Evolutionary conservation across 2,888 invertebrate species (phyloP), one percentile per base, ranked within the genome.

Genomic region (Drosophila monieri): DNA sequence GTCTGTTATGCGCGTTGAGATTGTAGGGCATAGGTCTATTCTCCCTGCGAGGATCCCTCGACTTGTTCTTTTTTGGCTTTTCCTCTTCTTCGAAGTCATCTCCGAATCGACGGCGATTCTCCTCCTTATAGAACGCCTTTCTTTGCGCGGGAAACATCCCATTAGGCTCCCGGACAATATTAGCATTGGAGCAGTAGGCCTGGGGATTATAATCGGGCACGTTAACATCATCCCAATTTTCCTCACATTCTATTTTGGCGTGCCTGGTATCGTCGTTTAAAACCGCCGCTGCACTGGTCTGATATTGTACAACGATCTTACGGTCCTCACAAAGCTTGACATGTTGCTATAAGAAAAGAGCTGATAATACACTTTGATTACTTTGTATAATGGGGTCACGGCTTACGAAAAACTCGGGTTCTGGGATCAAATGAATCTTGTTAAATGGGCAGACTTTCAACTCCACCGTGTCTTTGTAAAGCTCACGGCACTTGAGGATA

Each of bases 361-460:
- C 21, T 14, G 1, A 18, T 12, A 12, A 8, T 8, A 15, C 3
- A 6, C 4, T 9, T 1, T 23, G n/a, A 1, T 0, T 8, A 1
- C 15, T 49, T 5, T 25, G 0, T 3, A 1, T 0, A 8, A 41
- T 18, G 3, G 8, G 10, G 18, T 18, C 18, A 67, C 21, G 21
- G 21, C 80, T 78, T 69, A 81, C 81, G 21, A 59, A 46, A 39
- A 61, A 80, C 59, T 94, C 94, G 0, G 92, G 92, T 44, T 93
- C 93, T 0, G 93, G 92, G 0, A 94, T 80, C 0, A 93, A 77
- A 64, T 94, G 94, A 0, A 92, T 92, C 0, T 92, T 84, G 48
- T 94, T 94, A 41, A 94, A 94, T 0, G 94, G 94, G 62, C 94
- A 94, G 3, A 92, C 91, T 2, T 88, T 80, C 0, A 91, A 65